Base-by-base conservation (phyloP, 2,113 vertebrate species). In the Phaethon lepturus region DNA sequence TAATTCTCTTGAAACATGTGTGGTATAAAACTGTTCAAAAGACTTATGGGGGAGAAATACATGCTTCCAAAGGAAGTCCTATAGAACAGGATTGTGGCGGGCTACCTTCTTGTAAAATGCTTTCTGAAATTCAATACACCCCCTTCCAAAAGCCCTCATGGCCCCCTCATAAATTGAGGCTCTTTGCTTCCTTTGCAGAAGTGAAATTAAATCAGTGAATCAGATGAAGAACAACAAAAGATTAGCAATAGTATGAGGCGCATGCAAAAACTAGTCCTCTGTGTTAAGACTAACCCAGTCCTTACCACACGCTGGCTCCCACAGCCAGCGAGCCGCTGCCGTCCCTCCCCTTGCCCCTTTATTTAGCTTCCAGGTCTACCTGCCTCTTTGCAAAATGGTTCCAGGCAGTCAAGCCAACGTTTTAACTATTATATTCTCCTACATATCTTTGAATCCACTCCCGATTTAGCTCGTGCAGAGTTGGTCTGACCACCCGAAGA, bases 1-100 rank as follows among this genome's bases (percentile, higher is more conserved):
- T 97, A 97, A 96, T 96, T 96, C 97, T 97, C 93, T 92, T 96
- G 93, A 97, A 97, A 97, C 94, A 97, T 97, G 88, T 95, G 96
- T 91, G 92, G 95, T 86, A 96, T 97, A 97, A 97, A 97, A 94
- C 92, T 56, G 92, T 78, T 97, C 95, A 96, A 84, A 96, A 97
- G 95, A 97, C 90, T 96, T 96, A 97, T 77, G 92, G 89, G 75
- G 92, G 72, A 94, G 91, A 95, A 97, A 96, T 94, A 93, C 69
- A 82, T 47, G 91, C 81, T 95, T 96, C 95, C 91, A 96, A 90
- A 93, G 93, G 94, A 96, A 97, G 89, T 82, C 81, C 81, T 91
- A 67, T 12, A 85, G 93, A 77, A 96, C 81, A 88, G 81, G 87
- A 91, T 31, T 59, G 84, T 88, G 59, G 89, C 2, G 8, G 71